phyloP scores from a whole-genome alignment of 2,888 invertebrate species.

The Linnaemya vulpina region DNA sequence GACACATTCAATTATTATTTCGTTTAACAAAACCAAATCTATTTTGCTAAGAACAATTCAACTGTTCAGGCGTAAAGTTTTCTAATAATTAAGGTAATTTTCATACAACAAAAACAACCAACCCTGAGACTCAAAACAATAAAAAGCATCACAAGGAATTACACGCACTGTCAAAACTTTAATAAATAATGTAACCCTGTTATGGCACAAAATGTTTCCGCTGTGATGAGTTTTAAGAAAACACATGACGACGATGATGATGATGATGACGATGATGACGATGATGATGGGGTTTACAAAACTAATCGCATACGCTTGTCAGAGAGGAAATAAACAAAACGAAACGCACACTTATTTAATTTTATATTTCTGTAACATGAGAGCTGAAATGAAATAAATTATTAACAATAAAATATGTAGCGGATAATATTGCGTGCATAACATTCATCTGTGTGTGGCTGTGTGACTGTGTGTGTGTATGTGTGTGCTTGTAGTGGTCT shows the following conservation, averaged over 20 bases:
- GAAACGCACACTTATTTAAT: not conserved
- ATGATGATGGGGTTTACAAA: conserved; percentile 64
- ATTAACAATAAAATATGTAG: conserved; percentile 62
- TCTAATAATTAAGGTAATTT: conserved; percentile 68
- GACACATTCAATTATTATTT: conserved; percentile 68
- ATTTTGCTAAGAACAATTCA: conserved; percentile 13
- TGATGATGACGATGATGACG: conserved; percentile 48
- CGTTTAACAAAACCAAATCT: not conserved
- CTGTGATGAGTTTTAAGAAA: conserved; percentile 47
- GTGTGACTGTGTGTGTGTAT: not conserved
- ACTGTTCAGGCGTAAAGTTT: conserved; percentile 58
- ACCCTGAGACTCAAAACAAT: conserved; percentile 24
- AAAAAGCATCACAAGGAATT: conserved; percentile 38
- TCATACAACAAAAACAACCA: conserved; percentile 20
- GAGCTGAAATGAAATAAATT: conserved; percentile 58
- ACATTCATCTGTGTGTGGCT: conserved; percentile 18
- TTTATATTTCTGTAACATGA: conserved; percentile 31
- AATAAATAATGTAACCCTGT: conserved; percentile 56
- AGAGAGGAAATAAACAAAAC: conserved; percentile 61
- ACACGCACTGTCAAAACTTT: conserved; percentile 63
- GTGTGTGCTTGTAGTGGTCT: conserved; percentile 3
- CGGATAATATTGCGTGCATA: conserved; percentile 64
- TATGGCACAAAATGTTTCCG: conserved; percentile 34
- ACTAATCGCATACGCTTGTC: conserved; percentile 70
- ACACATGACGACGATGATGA: conserved; percentile 49